Evolutionary conservation across 2,888 invertebrate genomes (phyloP), one percentile per base, ranked within the genome.

Genomic region (Allacma fusca): DNA sequence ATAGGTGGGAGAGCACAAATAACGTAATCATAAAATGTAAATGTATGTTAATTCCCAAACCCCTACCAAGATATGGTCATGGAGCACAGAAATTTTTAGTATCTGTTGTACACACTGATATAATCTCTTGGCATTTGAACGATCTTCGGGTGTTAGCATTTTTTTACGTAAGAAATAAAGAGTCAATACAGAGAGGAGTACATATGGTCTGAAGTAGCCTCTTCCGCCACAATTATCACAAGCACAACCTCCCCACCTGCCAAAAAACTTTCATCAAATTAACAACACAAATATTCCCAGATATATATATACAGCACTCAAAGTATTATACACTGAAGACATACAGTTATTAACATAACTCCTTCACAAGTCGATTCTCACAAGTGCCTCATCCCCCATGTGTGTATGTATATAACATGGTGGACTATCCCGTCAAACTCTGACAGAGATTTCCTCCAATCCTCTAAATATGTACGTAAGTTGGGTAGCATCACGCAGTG

Each of bases 11-110:
- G 50, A 50, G 16, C n/a, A 50, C 9, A 50, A 50, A 50, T 50
- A 50, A 50, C 50, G 50, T 50, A 50, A 50, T 50, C 50, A 50
- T 50, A 50, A 50, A 50, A 50, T 50, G 50, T 50, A 50, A 50
- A 50, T 50, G 50, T 50, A 50, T 50, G 50, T 50, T 50, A 50
- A 50, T 50, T 50, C 5, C n/a, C 2, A 50, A 50, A 50, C n/a
- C 50, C 50, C 16, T 16, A 19, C 50, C 19, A 50, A 50, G 50
- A 50, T 13, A n/a, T 50, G 19, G 50, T 50, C 50, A 50, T 50
- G 50, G 50, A 50, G 50, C 50, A 2, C 34, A 34, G 5, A 34
- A 34, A 4, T 50, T 50, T 50, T 50, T 16, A 5, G 7, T 50
- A 50, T n/a, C 16, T 1, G 2, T 5, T 50, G n/a, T 50, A 50